phyloP scores from a whole-genome alignment of 1,140 invertebrate species.

The Sycophila sp. region DNA sequence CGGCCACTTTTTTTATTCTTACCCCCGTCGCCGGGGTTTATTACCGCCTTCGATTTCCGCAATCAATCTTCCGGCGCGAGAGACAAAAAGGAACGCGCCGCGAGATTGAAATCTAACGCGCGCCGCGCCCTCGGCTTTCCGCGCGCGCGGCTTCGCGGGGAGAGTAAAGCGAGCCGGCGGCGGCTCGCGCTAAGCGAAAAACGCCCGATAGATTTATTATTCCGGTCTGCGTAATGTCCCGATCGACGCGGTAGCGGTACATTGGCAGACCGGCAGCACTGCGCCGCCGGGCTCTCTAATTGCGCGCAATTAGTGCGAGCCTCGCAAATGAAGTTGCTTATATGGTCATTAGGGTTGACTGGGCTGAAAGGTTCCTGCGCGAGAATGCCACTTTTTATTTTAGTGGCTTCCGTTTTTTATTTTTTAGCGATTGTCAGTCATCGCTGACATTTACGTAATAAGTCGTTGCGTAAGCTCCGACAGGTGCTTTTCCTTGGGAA shows the following conservation, averaged over 20 bases:
- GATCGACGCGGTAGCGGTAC: background rate
- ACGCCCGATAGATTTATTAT: slow-evolving; percentile 4
- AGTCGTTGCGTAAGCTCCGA: too few relatives aligned
- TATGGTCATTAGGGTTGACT: background rate
- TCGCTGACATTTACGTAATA: too few relatives aligned
- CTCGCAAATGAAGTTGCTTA: slow-evolving; percentile 11
- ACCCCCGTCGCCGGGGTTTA: too few relatives aligned
- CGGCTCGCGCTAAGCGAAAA: too few relatives aligned
- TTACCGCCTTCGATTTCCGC: slow-evolving; percentile 12
- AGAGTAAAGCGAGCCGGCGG: too few relatives aligned
- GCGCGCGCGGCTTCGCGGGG: too few relatives aligned
- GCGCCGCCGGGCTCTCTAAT: background rate
- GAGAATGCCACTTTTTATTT: background rate
- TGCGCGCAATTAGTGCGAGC: background rate
- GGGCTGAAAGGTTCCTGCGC: background rate
- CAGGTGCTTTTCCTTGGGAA: too few relatives aligned
- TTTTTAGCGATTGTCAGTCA: too few relatives aligned
- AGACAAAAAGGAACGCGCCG: background rate
- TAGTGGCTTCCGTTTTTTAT: background rate
- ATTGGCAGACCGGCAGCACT: background rate
- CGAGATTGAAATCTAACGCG: too few relatives aligned
- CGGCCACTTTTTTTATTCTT: background rate
- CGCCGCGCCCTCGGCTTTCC: too few relatives aligned
- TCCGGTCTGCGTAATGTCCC: background rate
- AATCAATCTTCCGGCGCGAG: background rate